A percentile compares a stretch with the other conserved stretches of the same genome.
Evolutionary conservation across 2,888 invertebrate genomes (phyloP).

Genomic region (Amphipoea oculea): DNA sequence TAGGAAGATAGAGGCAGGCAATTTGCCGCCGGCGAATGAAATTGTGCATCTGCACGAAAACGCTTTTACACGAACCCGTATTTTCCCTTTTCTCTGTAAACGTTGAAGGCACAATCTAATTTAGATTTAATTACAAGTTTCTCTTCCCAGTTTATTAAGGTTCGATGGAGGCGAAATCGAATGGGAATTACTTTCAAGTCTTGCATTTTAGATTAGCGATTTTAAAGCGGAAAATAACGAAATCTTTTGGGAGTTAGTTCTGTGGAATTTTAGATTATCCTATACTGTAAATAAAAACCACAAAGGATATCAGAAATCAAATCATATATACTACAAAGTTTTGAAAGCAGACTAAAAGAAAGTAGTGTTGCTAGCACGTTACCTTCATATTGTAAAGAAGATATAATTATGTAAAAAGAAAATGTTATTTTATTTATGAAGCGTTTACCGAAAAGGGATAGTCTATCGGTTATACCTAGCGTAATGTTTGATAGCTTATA

Average conservation of each 20-base stretch:
- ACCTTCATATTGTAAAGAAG: background rate
- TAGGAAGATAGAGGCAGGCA: slow-evolving; percentile 57
- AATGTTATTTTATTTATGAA: slow-evolving; percentile 19
- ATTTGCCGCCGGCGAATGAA: slow-evolving; percentile 62
- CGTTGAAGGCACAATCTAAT: slow-evolving; percentile 47
- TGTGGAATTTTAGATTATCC: background rate
- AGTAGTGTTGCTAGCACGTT: background rate
- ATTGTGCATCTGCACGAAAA: slow-evolving; percentile 67
- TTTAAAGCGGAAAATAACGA: background rate
- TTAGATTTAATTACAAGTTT: slow-evolving; percentile 54
- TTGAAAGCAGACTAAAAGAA: background rate
- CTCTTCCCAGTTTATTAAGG: slow-evolving; percentile 23
- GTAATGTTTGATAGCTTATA: slow-evolving; percentile 45
- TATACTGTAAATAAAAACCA: background rate
- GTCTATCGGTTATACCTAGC: background rate
- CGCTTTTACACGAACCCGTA: slow-evolving; percentile 53
- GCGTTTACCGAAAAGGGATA: slow-evolving; percentile 11
- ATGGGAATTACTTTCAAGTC: slow-evolving; percentile 1
- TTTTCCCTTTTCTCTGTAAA: slow-evolving; percentile 46
- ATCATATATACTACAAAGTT: background rate
- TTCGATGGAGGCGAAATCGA: slow-evolving; percentile 15
- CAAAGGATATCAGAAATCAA: background rate
- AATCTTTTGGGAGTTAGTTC: background rate
- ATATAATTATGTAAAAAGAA: background rate
- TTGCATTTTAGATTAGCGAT: background rate